Conservation (phyloP, 2,888 invertebrate genomes). For the Aquatica leii region DNA sequence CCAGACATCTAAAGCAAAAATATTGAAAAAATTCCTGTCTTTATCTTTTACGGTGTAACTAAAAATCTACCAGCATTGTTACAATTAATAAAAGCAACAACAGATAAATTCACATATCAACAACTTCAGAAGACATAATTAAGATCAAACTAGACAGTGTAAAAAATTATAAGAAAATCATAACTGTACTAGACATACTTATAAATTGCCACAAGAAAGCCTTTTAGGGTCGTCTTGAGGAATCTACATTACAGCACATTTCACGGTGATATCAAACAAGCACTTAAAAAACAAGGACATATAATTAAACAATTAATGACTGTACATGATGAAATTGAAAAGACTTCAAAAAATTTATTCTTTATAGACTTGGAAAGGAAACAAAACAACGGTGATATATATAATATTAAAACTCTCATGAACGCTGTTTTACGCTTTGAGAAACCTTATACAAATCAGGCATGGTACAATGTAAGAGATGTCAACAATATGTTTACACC, state of each 20-base stretch:
- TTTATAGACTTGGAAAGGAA: constrained; percentile 4
- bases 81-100: background rate
- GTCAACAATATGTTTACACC: too few relatives aligned
- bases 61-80: too few relatives aligned
- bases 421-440: background rate
- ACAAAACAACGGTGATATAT: constrained; percentile 1
- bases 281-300: background rate
- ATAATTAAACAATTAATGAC: constrained; percentile 1
- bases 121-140: background rate
- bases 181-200: background rate
- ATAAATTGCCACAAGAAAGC: background rate
- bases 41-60: background rate
- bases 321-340: background rate
- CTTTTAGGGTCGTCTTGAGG: too few relatives aligned
- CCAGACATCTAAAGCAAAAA: background rate
- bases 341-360: constrained; percentile 2
- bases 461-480: too few relatives aligned
- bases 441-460: background rate
- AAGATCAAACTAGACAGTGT: too few relatives aligned
- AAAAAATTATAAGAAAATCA: too few relatives aligned
- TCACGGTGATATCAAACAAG: too few relatives aligned
- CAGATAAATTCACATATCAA: constrained; percentile 4
- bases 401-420: constrained; percentile 1
- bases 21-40: background rate
- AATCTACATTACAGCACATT: too few relatives aligned